Evolutionary conservation across 2,113 vertebrate species (phyloP), one percentile per base, ranked within the genome.

Genomic region (Phrynocephalus versicolor): DNA sequence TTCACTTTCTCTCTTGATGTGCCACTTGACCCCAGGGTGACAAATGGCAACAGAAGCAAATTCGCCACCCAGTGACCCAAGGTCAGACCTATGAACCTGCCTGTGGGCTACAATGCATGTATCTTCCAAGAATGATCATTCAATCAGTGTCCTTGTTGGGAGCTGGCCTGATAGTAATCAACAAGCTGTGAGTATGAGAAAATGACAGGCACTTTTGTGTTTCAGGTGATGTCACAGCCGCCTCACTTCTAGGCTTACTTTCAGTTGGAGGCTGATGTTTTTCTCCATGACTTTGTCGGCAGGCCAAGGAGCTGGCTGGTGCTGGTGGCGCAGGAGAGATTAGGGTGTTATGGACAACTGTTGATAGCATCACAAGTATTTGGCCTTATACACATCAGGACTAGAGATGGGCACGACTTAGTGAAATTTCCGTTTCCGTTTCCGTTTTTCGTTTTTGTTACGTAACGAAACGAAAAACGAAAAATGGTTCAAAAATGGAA

Each of bases 171-270:
- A 77, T 51, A 87, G 77, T 88, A 95, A 92, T 88, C 67, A 73
- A 16, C 83, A 55, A 84, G 60, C 89, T 89, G 33, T 70, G 87
- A 90, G 79, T 45, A 55, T 27, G 90, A 89, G 91, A 84, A 85
- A 80, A 74, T 14, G 57, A 60, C 0, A 71, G 79, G 33, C 18
- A 3, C 65, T 33, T n/a, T n/a, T 23, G 16, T 25, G 57, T 35
- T 64, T 60, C 21, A 35, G 18, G n/a, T 45, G 10, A 65, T 27
- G 21, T 35, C 23, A 37, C 21, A 41, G 65, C n/a, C 25, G 8
- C 18, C 69, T 75, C 21, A 15, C 78, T 23, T 78, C 75, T 35
- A 30, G 65, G 45, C 41, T 57, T 85, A 25, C 39, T 23, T 85
- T 85, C 55, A 14, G 51, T 74, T 70, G 64, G 45, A 85, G 45